Evolutionary conservation across 92 coral and sea anemone species (phyloP).

Genomic region (Isaurus tuberculatus): DNA sequence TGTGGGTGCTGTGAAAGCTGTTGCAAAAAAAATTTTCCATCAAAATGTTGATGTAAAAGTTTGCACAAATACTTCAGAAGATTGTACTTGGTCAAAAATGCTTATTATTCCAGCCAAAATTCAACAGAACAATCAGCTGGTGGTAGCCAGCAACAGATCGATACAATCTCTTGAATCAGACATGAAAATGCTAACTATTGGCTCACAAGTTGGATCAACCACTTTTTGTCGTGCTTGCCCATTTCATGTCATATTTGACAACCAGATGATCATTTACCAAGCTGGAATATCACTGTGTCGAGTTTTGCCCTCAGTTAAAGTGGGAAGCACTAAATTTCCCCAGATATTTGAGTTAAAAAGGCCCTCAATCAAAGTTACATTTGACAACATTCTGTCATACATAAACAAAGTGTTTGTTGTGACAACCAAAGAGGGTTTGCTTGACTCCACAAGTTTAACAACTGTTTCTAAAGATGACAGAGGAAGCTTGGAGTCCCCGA

Average conservation of each 20-base stretch:
- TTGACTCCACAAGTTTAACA: constrained; percentile 89
- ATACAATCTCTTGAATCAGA: constrained; percentile 71
- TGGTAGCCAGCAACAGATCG: constrained; percentile 60
- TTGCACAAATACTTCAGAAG: constrained; percentile 57
- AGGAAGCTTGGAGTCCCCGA: constrained; percentile 85
- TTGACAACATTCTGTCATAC: constrained; percentile 77
- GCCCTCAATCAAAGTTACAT: constrained; percentile 81
- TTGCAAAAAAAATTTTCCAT: constrained; percentile 74
- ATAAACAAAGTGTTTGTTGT: constrained; percentile 89
- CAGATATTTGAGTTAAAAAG: constrained; percentile 86
- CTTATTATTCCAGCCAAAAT: constrained; percentile 63
- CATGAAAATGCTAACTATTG: constrained; percentile 77
- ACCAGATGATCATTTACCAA: constrained; percentile 90
- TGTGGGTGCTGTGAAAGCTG: constrained; percentile 88
- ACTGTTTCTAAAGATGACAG: constrained; percentile 95
- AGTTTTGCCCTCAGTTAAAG: constrained; percentile 83
- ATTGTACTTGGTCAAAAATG: constrained; percentile 74
- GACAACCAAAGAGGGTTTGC: constrained; percentile 86
- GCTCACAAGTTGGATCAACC: constrained; percentile 73
- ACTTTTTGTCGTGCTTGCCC: constrained; percentile 98
- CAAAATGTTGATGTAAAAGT: constrained; percentile 74
- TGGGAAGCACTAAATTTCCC: constrained; percentile 75
- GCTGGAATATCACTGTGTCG: constrained; percentile 88
- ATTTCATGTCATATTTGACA: constrained; percentile 89
- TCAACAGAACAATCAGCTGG: constrained; percentile 47